phyloP scores from a whole-genome alignment of 1,140 invertebrate species.

The Apis mellifera region DNA sequence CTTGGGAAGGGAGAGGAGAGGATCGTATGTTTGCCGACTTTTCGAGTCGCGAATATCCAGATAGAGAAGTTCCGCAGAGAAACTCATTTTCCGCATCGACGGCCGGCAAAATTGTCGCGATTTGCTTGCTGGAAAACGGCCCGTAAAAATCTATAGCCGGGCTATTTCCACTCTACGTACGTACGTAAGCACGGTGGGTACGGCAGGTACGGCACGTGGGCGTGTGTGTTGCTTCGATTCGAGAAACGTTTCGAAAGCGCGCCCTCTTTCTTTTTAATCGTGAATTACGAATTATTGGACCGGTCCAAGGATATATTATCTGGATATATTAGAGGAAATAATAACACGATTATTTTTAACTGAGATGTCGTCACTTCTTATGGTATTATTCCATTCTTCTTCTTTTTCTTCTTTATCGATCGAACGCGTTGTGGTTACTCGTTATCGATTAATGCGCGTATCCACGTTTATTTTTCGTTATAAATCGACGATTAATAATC shows the following conservation, averaged over 20 bases:
- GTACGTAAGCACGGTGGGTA: not conserved
- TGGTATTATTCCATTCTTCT: too few relatives aligned
- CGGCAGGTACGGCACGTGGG: too few relatives aligned
- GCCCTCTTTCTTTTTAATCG: not conserved
- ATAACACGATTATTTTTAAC: too few relatives aligned
- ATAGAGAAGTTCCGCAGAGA: conserved; percentile 58
- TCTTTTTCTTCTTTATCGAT: too few relatives aligned
- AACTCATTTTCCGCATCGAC: conserved; percentile 77
- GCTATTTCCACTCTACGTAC: not conserved
- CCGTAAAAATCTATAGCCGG: conserved; percentile 41
- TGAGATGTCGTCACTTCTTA: too few relatives aligned
- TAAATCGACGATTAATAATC: too few relatives aligned
- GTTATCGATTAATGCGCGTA: too few relatives aligned
- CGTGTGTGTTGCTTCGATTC: not conserved
- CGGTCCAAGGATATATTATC: not conserved
- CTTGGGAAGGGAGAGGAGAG: too few relatives aligned
- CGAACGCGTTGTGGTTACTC: too few relatives aligned
- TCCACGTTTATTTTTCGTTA: too few relatives aligned
- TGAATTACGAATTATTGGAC: not conserved
- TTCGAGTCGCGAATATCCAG: conserved; percentile 45
- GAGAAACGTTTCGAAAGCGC: conserved; percentile 17
- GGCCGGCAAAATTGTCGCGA: conserved; percentile 72
- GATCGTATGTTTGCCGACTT: conserved; percentile 28
- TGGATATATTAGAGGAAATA: too few relatives aligned
- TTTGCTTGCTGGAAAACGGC: conserved; percentile 49